A percentile compares a stretch with the other conserved stretches of the same genome.
Evolutionary conservation across 30 jellyfish, hydroid and myxozoan genomes (phyloP).

Genomic region (Aurelia coerulea): DNA sequence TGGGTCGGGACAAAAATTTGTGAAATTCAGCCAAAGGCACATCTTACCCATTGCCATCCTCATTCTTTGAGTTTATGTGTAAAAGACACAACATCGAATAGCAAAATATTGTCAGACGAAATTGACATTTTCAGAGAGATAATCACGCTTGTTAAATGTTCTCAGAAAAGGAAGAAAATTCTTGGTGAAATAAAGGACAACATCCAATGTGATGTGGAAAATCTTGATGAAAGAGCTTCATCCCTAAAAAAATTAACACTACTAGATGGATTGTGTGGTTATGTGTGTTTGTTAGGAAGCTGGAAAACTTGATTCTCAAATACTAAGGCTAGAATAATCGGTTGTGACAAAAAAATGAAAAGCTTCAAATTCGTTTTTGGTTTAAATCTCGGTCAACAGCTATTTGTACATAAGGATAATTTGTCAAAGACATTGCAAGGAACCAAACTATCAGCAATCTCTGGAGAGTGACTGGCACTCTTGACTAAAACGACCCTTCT

Average conservation of each 20-base stretch:
- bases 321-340: constrained; percentile 69
- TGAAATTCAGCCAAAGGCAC: constrained; percentile 26
- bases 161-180: constrained; percentile 48
- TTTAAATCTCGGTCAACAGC: constrained; percentile 59
- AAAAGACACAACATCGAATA: not conserved
- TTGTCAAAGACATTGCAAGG: no score
- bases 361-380: constrained; percentile 51
- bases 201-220: constrained; percentile 6
- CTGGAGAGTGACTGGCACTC: constrained; percentile 59
- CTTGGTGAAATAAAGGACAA: constrained; percentile 42
- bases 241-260: constrained; percentile 30
- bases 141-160: constrained; percentile 27
- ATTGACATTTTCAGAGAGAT: constrained; percentile 51
- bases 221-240: not conserved
- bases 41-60: constrained; percentile 19
- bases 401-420: constrained; percentile 68
- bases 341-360: constrained; percentile 68
- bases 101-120: constrained; percentile 1
- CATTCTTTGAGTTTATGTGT: constrained; percentile 4
- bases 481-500: constrained; percentile 43
- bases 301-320: constrained; percentile 50
- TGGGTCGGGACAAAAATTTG: constrained; percentile 15
- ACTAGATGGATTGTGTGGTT: constrained; percentile 75
- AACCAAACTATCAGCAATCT: constrained; percentile 51
- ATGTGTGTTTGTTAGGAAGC: constrained; percentile 39